A percentile compares a stretch with the other conserved stretches of the same genome.
Conservation (phyloP, 2,888 invertebrate species). For the Halictus quadricinctus region DNA sequence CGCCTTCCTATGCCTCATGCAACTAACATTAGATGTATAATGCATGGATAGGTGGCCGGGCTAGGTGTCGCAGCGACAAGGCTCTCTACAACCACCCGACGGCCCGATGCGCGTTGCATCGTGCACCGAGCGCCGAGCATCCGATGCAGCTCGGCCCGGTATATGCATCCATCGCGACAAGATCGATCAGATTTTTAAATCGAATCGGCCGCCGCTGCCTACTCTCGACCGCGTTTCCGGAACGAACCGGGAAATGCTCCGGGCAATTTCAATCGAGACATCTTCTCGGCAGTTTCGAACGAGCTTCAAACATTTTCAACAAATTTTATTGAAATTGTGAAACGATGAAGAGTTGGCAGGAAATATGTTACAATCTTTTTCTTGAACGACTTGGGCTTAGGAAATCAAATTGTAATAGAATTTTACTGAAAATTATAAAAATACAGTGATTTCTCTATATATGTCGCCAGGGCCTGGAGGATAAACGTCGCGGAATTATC, state of each 20-base stretch:
- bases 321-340: too few species aligned
- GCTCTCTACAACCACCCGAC: constrained; percentile 44
- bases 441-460: too few species aligned
- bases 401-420: too few species aligned
- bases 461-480: too few species aligned
- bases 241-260: neutral
- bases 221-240: neutral
- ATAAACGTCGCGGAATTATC: too few species aligned
- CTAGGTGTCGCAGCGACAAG: constrained; percentile 75
- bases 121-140: constrained; percentile 28
- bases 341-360: too few species aligned
- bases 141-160: constrained; percentile 27
- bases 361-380: too few species aligned
- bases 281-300: neutral
- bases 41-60: constrained; percentile 75
- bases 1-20: constrained; percentile 77
- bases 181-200: constrained; percentile 38
- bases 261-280: neutral
- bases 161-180: constrained; percentile 17
- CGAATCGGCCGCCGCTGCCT: neutral
- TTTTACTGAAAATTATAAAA: too few species aligned
- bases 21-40: constrained; percentile 82
- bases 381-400: too few species aligned
- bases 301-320: too few species aligned
- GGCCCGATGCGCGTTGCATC: constrained; percentile 45